Percentiles rank a stretch among this genome's conserved stretches.
phyloP scores from a whole-genome alignment of 1,140 invertebrate genomes.

The Hestina assimilis region DNA sequence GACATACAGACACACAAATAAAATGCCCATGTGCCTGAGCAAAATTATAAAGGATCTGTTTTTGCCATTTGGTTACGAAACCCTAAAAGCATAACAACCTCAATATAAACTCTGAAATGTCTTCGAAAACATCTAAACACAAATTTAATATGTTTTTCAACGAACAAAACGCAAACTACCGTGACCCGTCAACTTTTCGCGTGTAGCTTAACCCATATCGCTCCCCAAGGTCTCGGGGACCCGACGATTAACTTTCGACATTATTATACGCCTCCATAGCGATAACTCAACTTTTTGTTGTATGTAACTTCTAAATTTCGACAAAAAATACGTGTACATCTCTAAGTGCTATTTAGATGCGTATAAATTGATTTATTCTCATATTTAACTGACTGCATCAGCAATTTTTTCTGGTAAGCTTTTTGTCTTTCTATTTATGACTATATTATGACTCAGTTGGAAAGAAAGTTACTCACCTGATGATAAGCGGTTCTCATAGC shows the following conservation, averaged over 20 bases:
- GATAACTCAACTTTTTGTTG: slow-evolving; percentile 19
- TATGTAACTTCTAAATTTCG: slow-evolving; percentile 1
- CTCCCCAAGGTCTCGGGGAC: slow-evolving; percentile 3
- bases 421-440: too few relatives aligned
- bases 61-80: too few relatives aligned
- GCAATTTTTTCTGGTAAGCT: too few relatives aligned
- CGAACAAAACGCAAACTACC: slow-evolving; percentile 3
- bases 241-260: slow-evolving; percentile 21
- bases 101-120: background rate
- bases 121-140: background rate
- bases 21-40: too few relatives aligned
- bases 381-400: background rate
- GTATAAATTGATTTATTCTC: background rate
- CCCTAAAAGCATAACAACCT: background rate
- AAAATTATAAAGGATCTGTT: too few relatives aligned
- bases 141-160: slow-evolving; percentile 10
- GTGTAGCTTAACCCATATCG: slow-evolving; percentile 14
- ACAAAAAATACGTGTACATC: too few relatives aligned
- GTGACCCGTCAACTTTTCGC: slow-evolving; percentile 13
- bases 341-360: background rate
- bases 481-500: too few relatives aligned
- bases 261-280: slow-evolving; percentile 7
- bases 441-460: too few relatives aligned
- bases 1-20: too few relatives aligned
- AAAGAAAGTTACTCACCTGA: too few relatives aligned